phyloP scores from a whole-genome alignment of 92 coral and sea anemone genomes.

The Diadumene lineata region DNA sequence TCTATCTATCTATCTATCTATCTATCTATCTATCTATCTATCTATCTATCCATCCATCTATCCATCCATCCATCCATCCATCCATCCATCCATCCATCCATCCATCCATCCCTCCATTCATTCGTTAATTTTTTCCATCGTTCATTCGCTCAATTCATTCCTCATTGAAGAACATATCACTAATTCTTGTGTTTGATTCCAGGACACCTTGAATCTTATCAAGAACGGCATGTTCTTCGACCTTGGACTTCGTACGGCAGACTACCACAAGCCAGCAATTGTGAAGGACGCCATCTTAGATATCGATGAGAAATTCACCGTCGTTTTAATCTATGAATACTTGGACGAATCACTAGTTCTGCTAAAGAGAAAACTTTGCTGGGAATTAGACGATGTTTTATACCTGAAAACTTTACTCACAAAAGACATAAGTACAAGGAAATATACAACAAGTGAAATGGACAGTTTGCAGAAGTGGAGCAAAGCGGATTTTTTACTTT shows the following conservation, averaged over 20 bases:
- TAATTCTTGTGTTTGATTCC: neutral
- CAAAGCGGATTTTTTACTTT: constrained; percentile 79
- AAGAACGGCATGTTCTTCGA: constrained; percentile 98
- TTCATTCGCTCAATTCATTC: no score
- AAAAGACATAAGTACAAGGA: constrained; percentile 4
- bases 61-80: no score
- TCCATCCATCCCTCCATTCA: no score
- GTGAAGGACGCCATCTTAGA: constrained; percentile 81
- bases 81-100: no score
- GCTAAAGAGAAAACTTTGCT: constrained; percentile 83
- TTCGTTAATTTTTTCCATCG: no score
- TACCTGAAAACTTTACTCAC: constrained; percentile 66
- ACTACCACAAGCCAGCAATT: constrained; percentile 78
- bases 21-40: no score
- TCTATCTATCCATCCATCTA: no score
- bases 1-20: no score
- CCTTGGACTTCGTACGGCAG: constrained; percentile 88
- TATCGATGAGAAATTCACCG: constrained; percentile 70
- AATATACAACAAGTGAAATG: constrained; percentile 7
- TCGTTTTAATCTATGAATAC: constrained; percentile 78
- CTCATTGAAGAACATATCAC: no score
- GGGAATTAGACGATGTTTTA: constrained; percentile 90
- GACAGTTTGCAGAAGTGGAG: constrained; percentile 75
- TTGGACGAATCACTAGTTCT: constrained; percentile 93
- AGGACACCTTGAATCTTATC: constrained; percentile 87